Base-by-base conservation (phyloP, 2,888 invertebrate species). In the Lithosia quadra region DNA sequence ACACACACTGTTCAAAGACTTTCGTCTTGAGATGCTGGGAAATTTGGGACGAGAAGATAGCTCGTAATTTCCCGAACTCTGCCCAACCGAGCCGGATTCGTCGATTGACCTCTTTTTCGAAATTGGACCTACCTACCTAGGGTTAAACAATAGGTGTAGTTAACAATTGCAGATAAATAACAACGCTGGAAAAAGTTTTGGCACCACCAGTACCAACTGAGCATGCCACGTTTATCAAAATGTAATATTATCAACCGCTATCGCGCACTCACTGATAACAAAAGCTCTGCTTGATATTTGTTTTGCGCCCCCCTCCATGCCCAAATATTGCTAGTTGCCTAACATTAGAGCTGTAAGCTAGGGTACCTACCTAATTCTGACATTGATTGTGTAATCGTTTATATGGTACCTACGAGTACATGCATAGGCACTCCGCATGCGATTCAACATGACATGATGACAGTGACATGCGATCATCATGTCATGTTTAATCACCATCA, bases 211-310 rank as follows among this genome's bases (percentile, higher is more conserved):
- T 88, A 85, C 49, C n/a, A 0, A 49, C 85, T 53, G 59, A 71
- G 77, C 78, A 78, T 80, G 78, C 61, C 62, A 69, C 67, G 61
- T 72, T 82, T 84, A 85, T 84, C 84, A 43, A 28, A 68, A 75
- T 72, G 76, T 81, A 82, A 81, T 82, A 80, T 78, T 77, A 83
- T 77, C 80, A 79, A 68, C 10, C 57, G 64, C 71, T 87, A 88
- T 87, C 88, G 72, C 58, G 77, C 81, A 81, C 86, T 86, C 73
- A 71, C 69, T 68, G 85, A 87, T 86, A 88, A 80, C 71, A 65
- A 79, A 81, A 84, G 85, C 85, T 83, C 80, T 80, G 79, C 72
- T n/a, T 49, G 61, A 71, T 75, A 69, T 74, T 77, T 83, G 79
- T 81, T 78, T 68, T 63, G 59, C 34, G 57, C 36, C 57, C 55